phyloP scores from a whole-genome alignment of 2,888 invertebrate species.

The Branchipolynoe longqiensis region DNA sequence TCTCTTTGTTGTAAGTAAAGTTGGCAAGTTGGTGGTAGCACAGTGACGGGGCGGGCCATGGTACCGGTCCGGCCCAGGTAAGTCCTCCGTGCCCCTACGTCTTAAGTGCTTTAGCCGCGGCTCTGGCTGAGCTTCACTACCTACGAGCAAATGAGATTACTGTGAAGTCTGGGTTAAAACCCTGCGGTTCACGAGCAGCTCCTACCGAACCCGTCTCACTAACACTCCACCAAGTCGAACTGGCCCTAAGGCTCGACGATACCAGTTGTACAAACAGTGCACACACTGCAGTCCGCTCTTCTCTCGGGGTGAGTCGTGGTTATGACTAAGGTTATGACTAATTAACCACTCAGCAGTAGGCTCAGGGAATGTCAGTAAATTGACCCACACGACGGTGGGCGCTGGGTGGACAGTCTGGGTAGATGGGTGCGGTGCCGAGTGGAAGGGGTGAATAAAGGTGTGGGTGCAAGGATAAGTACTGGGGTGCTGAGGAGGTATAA shows the following conservation, averaged over 20 bases:
- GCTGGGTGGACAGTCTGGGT: too few relatives aligned
- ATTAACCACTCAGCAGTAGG: too few relatives aligned
- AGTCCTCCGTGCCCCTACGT: neutral
- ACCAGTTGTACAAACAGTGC: neutral
- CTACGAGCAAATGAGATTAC: slow-evolving; percentile 41
- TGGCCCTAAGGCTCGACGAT: slow-evolving; percentile 7
- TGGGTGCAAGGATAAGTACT: too few relatives aligned
- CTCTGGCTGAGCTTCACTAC: slow-evolving; percentile 36
- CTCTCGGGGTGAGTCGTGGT: neutral
- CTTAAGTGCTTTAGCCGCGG: slow-evolving; percentile 39
- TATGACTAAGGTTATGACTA: too few relatives aligned
- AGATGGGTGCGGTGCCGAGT: too few relatives aligned
- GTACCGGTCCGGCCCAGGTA: neutral
- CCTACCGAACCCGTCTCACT: neutral
- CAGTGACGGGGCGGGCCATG: too few relatives aligned
- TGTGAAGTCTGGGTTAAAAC: slow-evolving; percentile 30
- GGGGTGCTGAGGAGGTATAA: too few relatives aligned
- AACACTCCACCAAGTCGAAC: neutral
- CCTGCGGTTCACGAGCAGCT: neutral
- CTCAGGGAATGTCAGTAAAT: too few relatives aligned
- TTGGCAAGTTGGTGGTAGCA: too few relatives aligned
- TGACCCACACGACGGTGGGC: too few relatives aligned
- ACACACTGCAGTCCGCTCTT: neutral
- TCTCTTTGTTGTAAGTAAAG: too few relatives aligned
- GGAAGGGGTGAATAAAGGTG: too few relatives aligned